Evolutionary conservation across 1,140 invertebrate genomes (phyloP).

Genomic region (Dendrolimus punctatus): DNA sequence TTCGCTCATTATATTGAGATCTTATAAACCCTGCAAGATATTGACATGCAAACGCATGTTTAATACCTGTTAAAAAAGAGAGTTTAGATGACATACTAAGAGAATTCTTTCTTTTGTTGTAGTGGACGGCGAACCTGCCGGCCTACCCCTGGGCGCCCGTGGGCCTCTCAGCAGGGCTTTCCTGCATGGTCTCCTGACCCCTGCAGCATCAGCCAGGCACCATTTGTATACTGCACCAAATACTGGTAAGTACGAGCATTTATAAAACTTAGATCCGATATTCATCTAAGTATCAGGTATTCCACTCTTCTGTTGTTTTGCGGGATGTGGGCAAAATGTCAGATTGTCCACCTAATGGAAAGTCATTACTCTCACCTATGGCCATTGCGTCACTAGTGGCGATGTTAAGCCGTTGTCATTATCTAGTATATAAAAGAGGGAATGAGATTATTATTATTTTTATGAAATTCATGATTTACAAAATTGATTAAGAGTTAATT

Average conservation of each 20-base stretch:
- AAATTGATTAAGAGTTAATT: no score
- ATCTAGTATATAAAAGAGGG: constrained; percentile 1
- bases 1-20: no score
- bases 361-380: no score
- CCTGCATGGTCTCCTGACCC: constrained; percentile 47
- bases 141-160: constrained; percentile 46
- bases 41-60: no score
- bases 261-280: neutral
- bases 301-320: neutral
- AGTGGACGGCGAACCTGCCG: constrained; percentile 60
- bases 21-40: no score
- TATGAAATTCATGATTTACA: no score
- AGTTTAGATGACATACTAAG: no score
- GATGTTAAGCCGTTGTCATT: neutral
- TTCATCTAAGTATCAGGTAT: neutral
- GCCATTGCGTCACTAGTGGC: no score
- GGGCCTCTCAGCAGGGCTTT: constrained; percentile 50
- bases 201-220: constrained; percentile 45
- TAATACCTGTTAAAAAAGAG: no score
- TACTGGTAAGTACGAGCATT: constrained; percentile 36
- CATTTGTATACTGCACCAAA: constrained; percentile 59
- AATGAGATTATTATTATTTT: neutral
- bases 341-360: no score
- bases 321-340: no score
- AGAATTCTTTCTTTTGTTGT: constrained; percentile 24